Evolutionary conservation across 2,797 vertebrate genomes (phyloP).

Genomic region (Onychomys torridus): DNA sequence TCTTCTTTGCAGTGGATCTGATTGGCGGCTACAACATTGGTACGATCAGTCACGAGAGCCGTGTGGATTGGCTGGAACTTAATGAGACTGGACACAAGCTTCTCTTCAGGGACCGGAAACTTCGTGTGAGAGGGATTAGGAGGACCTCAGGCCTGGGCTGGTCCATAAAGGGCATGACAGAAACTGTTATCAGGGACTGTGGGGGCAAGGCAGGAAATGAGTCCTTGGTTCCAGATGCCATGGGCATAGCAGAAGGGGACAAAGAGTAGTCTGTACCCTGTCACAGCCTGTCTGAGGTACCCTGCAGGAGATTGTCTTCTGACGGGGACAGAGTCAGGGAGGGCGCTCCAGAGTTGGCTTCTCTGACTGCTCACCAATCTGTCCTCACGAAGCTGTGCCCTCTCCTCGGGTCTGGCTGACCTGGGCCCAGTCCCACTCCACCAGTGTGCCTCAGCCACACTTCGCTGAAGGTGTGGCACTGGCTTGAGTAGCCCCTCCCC

Average conservation of each 20-base stretch:
- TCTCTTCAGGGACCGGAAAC: constrained; percentile 98
- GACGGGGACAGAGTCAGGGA: neutral
- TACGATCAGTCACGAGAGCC: constrained; percentile 94
- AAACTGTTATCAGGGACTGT: neutral
- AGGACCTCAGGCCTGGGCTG: neutral
- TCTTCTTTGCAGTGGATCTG: constrained; percentile 92
- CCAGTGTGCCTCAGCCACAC: neutral
- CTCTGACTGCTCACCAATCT: neutral
- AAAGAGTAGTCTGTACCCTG: neutral
- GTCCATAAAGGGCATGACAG: neutral
- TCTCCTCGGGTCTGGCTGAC: neutral
- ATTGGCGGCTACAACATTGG: constrained; percentile 91
- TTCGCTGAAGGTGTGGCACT: neutral
- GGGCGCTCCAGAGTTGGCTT: neutral
- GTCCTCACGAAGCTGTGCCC: neutral
- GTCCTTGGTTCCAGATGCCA: neutral
- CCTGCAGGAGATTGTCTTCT: constrained; percentile 1
- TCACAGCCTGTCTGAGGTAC: neutral
- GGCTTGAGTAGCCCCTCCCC: neutral
- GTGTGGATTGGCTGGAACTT: constrained; percentile 97
- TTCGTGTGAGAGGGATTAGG: constrained; percentile 90
- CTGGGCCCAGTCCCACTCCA: neutral
- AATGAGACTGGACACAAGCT: constrained; percentile 97
- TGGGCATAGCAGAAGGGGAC: neutral
- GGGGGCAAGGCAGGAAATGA: neutral